These are phyloP conservation scores for Chamaea fasciata DNA, from an alignment of 2,113 vertebrate genomes.

Conservation along the genomic window DNA sequence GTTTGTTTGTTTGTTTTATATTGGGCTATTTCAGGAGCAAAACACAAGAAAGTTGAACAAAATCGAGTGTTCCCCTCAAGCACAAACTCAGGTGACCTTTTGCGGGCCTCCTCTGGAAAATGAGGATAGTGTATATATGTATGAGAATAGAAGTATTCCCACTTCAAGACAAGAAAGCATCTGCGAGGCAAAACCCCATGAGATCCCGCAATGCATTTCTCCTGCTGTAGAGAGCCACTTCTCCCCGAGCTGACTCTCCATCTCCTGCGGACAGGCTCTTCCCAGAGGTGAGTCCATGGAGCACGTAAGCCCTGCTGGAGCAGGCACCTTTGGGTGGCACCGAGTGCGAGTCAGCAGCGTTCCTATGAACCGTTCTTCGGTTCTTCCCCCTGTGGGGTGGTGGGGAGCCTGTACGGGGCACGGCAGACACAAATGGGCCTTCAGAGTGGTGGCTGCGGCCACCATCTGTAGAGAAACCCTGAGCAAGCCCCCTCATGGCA, in stretches of 20 bases:
- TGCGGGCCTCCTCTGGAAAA: constrained; percentile 75
- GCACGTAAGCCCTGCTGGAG: background rate
- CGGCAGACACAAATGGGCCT: background rate
- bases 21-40: background rate
- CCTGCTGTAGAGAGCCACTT: background rate
- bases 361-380: background rate
- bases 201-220: background rate
- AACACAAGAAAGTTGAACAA: background rate
- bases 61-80: background rate
- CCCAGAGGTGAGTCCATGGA: background rate
- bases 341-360: background rate
- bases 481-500: background rate
- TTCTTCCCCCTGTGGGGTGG: too few relatives aligned
- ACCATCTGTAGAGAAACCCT: background rate
- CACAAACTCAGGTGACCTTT: constrained; percentile 57
- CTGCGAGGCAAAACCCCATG: background rate
- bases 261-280: background rate
- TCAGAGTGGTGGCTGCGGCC: too few relatives aligned
- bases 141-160: background rate
- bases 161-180: background rate
- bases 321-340: background rate
- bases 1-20: background rate
- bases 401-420: background rate
- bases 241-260: background rate
- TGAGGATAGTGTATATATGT: background rate